Percentiles rank a stretch among this genome's conserved stretches.
These are phyloP conservation scores for Proctacanthus coquilletti DNA, from an alignment of 1,140 invertebrate species.

Conservation along the genomic window DNA sequence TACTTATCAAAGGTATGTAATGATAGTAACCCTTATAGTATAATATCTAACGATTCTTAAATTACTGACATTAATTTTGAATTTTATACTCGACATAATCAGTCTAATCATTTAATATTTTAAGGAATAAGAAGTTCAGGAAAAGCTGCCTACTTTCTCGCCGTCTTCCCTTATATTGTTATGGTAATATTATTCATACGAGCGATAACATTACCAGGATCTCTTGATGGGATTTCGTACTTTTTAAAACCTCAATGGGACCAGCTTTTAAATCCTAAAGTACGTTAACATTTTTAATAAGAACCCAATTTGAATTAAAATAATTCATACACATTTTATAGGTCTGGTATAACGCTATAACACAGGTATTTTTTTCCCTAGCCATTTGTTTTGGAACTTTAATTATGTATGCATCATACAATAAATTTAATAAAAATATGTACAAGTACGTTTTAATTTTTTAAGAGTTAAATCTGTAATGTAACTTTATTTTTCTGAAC, in stretches of 20 bases:
- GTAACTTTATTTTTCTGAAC: slow-evolving; percentile 35
- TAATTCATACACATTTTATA: too few species aligned
- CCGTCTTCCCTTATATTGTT: slow-evolving; percentile 67
- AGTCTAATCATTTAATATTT: too few species aligned
- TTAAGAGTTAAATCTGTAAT: slow-evolving; percentile 4
- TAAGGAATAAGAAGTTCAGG: slow-evolving; percentile 45
- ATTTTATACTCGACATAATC: too few species aligned
- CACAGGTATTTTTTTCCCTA: slow-evolving; percentile 73
- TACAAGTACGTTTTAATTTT: slow-evolving; percentile 43
- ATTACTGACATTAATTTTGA: too few species aligned
- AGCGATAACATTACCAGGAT: slow-evolving; percentile 55
- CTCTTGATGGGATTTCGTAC: slow-evolving; percentile 51
- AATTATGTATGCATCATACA: slow-evolving; percentile 71
- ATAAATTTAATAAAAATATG: slow-evolving; percentile 61
- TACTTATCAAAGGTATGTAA: slow-evolving; percentile 36
- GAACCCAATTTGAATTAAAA: too few species aligned
- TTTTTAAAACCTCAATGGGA: slow-evolving; percentile 50
- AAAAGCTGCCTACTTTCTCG: slow-evolving; percentile 61
- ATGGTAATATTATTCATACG: slow-evolving; percentile 50
- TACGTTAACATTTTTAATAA: too few species aligned
- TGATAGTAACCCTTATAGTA: too few species aligned
- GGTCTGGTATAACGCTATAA: slow-evolving; percentile 74
- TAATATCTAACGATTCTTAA: too few species aligned
- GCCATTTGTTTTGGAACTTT: slow-evolving; percentile 66
- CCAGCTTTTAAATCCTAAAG: slow-evolving; percentile 39